These are phyloP conservation scores for Parnassius glacialis DNA, from an alignment of 2,888 invertebrate species.

Conservation along the genomic window DNA sequence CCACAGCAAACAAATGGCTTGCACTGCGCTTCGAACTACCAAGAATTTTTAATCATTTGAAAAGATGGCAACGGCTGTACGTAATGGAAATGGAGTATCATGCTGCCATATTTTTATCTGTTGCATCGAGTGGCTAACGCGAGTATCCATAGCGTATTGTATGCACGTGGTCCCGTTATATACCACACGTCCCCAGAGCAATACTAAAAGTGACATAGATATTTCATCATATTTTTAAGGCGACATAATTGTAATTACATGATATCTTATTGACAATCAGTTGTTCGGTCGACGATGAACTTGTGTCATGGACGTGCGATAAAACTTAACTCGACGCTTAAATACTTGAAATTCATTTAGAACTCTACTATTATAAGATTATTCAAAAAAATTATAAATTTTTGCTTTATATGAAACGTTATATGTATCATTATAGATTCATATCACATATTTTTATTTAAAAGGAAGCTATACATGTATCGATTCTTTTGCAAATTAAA, in stretches of 20 bases:
- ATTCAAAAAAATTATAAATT: background rate
- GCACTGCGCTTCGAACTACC: no score
- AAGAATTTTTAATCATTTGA: no score
- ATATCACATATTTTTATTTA: no score
- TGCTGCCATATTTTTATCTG: background rate
- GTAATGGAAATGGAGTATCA: no score
- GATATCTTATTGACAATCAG: constrained; percentile 71
- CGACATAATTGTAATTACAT: constrained; percentile 42
- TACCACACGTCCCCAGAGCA: constrained; percentile 8
- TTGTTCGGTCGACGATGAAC: constrained; percentile 64
- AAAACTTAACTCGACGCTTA: constrained; percentile 49
- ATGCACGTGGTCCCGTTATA: background rate
- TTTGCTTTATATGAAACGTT: no score
- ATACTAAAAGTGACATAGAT: constrained; percentile 30
- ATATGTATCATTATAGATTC: no score
- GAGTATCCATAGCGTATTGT: background rate
- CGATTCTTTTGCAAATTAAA: no score
- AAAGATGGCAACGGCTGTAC: no score
- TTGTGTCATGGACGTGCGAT: constrained; percentile 70
- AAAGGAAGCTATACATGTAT: no score
- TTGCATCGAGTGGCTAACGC: background rate
- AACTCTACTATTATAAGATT: constrained; percentile 18
- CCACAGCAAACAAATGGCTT: no score
- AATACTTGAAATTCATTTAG: constrained; percentile 53
- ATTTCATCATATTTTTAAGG: constrained; percentile 43